Conservation (phyloP, 2,113 vertebrate species). For the Solenodon paradoxus region DNA sequence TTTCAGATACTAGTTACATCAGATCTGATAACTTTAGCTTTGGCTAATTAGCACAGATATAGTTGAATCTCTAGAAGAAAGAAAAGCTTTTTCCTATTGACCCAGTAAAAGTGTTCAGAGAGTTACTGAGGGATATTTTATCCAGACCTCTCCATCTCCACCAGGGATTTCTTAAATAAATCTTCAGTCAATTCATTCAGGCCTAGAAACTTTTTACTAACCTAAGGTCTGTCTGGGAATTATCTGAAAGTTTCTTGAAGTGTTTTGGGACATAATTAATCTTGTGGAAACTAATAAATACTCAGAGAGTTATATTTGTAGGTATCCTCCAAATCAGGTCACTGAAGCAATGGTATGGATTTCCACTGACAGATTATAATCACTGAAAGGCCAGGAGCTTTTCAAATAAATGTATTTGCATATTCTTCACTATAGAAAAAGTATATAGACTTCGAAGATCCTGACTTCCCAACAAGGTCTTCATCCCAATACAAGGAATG, state of each 20-base stretch:
- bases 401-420: not conserved
- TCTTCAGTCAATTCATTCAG: not conserved
- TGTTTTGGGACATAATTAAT: not conserved
- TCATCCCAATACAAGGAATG: not conserved
- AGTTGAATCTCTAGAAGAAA: not conserved
- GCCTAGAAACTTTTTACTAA: not conserved
- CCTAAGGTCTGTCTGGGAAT: not conserved
- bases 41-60: not conserved
- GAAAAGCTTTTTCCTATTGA: not conserved
- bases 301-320: not conserved
- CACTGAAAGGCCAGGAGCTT: not conserved
- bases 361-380: not conserved
- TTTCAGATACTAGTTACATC: not conserved
- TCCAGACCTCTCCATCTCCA: not conserved
- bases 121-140: not conserved
- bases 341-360: not conserved
- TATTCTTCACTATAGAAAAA: not conserved
- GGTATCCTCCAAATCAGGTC: not conserved
- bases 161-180: not conserved
- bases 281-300: not conserved
- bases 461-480: not conserved
- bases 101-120: not conserved
- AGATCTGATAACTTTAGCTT: not conserved
- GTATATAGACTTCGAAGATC: not conserved
- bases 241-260: not conserved